Conservation (phyloP, 2,888 invertebrate genomes). For the Amphipoea oculea region DNA sequence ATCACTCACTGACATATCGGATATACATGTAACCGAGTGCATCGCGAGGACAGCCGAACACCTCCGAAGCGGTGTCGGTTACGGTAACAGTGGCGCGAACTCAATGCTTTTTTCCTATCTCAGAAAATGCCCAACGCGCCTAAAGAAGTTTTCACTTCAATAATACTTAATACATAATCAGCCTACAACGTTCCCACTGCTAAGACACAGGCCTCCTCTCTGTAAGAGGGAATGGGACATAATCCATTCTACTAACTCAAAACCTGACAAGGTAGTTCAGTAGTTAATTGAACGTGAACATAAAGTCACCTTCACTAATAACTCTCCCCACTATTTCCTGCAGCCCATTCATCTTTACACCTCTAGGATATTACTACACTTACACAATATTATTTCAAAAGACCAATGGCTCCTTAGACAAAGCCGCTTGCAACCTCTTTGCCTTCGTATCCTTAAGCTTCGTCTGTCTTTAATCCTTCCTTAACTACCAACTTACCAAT, state of each 20-base stretch:
- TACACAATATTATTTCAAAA: conserved; percentile 63
- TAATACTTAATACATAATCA: too few species aligned
- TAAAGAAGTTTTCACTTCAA: too few species aligned
- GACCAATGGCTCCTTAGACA: conserved; percentile 56
- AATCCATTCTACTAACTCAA: not conserved
- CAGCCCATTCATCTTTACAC: conserved; percentile 45
- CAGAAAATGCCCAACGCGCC: too few species aligned
- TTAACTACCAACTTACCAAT: conserved; percentile 15
- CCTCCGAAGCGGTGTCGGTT: too few species aligned
- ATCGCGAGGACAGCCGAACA: too few species aligned
- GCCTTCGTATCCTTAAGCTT: conserved; percentile 60
- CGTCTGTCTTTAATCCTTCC: conserved; percentile 67
- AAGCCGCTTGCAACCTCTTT: conserved; percentile 59
- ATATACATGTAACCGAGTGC: too few species aligned
- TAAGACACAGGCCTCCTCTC: not conserved
- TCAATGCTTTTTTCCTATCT: too few species aligned
- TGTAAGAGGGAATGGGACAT: not conserved
- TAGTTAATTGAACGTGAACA: not conserved
- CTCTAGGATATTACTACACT: conserved; percentile 52
- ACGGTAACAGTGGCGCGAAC: too few species aligned
- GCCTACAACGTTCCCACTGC: too few species aligned
- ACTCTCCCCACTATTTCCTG: conserved; percentile 5
- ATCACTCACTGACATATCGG: too few species aligned
- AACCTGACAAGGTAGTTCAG: not conserved
- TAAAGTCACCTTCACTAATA: not conserved